phyloP scores from a whole-genome alignment of 2,113 vertebrate genomes.

The Dendropsophus ebraccatus region DNA sequence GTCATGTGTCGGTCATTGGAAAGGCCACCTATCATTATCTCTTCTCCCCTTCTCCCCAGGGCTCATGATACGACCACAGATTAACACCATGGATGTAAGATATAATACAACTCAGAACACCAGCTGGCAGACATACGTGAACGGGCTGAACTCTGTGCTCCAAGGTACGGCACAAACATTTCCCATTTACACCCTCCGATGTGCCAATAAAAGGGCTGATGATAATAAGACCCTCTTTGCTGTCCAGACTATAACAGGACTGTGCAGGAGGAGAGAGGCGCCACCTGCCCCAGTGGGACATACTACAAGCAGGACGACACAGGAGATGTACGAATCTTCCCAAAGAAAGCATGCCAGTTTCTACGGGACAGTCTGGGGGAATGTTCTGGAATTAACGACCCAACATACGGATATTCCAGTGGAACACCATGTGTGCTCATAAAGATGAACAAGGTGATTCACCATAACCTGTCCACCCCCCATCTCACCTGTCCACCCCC shows the following conservation, averaged over 20 bases:
- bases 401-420: slow-evolving; percentile 78
- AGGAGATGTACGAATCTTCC: slow-evolving; percentile 77
- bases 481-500: not conserved
- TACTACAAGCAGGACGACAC: slow-evolving; percentile 57
- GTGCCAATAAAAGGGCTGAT: too few relatives aligned
- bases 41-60: too few relatives aligned
- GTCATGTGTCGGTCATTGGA: too few relatives aligned
- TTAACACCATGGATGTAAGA: too few relatives aligned
- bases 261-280: slow-evolving; percentile 80
- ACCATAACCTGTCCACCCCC: not conserved
- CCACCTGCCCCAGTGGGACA: slow-evolving; percentile 74
- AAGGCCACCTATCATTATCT: too few relatives aligned
- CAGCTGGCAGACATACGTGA: too few relatives aligned
- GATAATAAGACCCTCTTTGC: too few relatives aligned
- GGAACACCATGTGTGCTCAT: slow-evolving; percentile 86
- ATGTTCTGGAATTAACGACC: slow-evolving; percentile 83
- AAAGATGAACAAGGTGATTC: slow-evolving; percentile 67
- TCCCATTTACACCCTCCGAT: too few relatives aligned
- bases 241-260: slow-evolving; percentile 81
- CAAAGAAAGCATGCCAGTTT: slow-evolving; percentile 88
- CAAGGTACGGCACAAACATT: too few relatives aligned
- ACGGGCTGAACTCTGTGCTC: too few relatives aligned
- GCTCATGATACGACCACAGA: too few relatives aligned
- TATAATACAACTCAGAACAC: too few relatives aligned
- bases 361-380: slow-evolving; percentile 78